phyloP scores from a whole-genome alignment of 2,797 vertebrate species.

The Oreortyx pictus region DNA sequence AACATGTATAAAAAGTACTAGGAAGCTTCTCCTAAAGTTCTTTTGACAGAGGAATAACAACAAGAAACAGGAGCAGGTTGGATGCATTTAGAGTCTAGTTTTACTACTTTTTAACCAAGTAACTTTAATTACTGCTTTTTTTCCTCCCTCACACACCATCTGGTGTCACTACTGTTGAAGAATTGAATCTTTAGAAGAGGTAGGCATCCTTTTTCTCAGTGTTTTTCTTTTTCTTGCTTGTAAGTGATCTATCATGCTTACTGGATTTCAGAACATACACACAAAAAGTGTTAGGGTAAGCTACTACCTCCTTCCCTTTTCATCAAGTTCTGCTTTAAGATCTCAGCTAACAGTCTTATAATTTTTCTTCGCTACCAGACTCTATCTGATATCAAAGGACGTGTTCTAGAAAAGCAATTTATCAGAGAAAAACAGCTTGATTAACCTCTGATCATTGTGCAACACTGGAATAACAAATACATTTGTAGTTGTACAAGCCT shows the following conservation, averaged over 20 bases:
- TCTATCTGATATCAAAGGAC: not conserved
- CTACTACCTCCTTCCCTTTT: not conserved
- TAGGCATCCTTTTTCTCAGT: not conserved
- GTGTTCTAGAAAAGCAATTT: constrained; percentile 7
- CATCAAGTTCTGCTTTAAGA: not conserved
- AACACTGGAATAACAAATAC: not conserved
- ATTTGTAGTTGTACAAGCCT: constrained; percentile 5
- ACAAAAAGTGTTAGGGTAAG: not conserved
- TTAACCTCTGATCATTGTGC: constrained; percentile 27
- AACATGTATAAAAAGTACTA: not conserved
- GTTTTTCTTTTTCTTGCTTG: fast-evolving
- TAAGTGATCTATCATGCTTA: not conserved
- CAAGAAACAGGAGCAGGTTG: not conserved
- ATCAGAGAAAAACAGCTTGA: not conserved
- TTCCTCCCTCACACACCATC: not conserved
- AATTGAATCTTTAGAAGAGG: not conserved
- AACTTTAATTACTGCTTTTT: not conserved
- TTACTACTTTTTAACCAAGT: not conserved
- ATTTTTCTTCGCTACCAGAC: not conserved
- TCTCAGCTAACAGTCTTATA: not conserved
- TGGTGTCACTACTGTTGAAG: not conserved
- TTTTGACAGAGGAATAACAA: not conserved
- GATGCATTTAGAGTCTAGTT: not conserved
- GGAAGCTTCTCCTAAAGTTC: not conserved
- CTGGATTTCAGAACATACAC: not conserved